Conservation (phyloP, 2,797 vertebrate species). For the Eleutherodactylus coqui region DNA sequence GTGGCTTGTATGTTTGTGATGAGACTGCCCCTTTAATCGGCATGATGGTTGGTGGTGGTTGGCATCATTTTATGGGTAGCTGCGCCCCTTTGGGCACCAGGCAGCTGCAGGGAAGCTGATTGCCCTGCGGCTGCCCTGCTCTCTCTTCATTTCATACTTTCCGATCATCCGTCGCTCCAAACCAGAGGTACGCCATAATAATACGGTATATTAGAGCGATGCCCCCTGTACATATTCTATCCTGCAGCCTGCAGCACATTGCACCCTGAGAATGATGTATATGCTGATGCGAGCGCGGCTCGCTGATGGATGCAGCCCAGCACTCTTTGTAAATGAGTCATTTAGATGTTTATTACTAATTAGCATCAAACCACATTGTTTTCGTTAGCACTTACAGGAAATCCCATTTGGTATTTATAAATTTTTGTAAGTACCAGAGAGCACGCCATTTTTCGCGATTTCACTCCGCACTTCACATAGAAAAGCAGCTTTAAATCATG, state of each 20-base stretch:
- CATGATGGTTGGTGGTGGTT: no score
- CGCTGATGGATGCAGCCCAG: conserved; percentile 50
- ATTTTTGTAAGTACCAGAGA: conserved; percentile 59
- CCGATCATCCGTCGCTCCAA: background rate
- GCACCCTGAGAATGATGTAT: conserved; percentile 23
- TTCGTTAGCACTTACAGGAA: conserved; percentile 62
- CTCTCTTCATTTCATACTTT: background rate
- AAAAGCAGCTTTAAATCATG: conserved; percentile 15
- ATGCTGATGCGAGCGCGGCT: conserved; percentile 15
- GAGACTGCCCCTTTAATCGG: no score
- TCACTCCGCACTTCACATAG: background rate
- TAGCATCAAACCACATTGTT: conserved; percentile 63
- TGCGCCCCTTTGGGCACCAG: no score
- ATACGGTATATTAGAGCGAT: background rate
- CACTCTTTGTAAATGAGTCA: conserved; percentile 61
- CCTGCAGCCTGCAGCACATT: conserved; percentile 8
- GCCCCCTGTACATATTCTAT: background rate
- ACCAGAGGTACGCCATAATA: background rate
- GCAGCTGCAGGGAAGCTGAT: no score
- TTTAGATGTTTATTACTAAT: conserved; percentile 64
- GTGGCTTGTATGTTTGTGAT: no score
- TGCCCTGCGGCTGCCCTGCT: background rate
- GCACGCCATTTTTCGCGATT: conserved; percentile 45
- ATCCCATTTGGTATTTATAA: conserved; percentile 63
- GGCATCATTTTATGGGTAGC: no score